phyloP scores from a whole-genome alignment of 2,888 invertebrate genomes.

The Aplocera efformata region DNA sequence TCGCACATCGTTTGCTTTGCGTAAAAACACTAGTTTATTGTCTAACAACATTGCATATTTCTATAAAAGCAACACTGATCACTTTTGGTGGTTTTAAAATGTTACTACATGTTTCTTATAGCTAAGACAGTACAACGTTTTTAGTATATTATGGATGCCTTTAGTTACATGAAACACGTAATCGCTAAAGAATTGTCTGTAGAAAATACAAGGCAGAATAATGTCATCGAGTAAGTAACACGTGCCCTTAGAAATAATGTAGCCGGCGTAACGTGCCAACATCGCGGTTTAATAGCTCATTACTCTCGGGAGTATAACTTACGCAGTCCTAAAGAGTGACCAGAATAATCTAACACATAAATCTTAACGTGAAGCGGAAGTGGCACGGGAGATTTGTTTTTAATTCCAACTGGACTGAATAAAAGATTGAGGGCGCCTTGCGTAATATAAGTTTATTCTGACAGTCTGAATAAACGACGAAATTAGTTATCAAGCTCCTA shows the following conservation, averaged over 20 bases:
- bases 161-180: background rate
- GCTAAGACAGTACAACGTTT: too few relatives aligned
- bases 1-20: background rate
- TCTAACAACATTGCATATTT: background rate
- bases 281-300: constrained; percentile 59
- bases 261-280: constrained; percentile 51
- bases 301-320: constrained; percentile 50
- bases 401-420: constrained; percentile 36
- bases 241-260: constrained; percentile 56
- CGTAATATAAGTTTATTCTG: constrained; percentile 11
- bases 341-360: constrained; percentile 54
- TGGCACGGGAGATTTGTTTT: constrained; percentile 41
- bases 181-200: constrained; percentile 15
- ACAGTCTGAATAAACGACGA: constrained; percentile 15
- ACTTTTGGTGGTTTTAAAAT: background rate
- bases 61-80: constrained; percentile 1
- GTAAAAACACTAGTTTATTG: background rate
- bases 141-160: too few relatives aligned
- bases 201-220: constrained; percentile 28
- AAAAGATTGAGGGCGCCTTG: constrained; percentile 16
- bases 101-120: too few relatives aligned
- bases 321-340: constrained; percentile 45
- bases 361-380: constrained; percentile 48
- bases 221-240: constrained; percentile 37
- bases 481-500: too few relatives aligned